Conservation (phyloP, 2,797 vertebrate species). For the Toxotes lorentzi region DNA sequence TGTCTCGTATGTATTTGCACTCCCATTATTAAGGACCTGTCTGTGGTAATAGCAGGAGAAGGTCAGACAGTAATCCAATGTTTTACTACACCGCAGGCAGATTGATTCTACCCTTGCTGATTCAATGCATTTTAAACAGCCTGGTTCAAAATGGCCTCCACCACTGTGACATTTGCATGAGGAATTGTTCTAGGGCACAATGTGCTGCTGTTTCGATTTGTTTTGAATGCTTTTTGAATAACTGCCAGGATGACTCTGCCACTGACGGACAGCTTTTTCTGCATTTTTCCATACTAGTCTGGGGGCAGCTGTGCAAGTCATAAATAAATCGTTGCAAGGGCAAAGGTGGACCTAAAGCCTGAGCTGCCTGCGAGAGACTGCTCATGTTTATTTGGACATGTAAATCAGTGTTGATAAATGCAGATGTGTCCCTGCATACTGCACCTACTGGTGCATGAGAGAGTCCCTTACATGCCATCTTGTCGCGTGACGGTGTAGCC, state of each 20-base stretch:
- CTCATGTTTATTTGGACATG: slow-evolving; percentile 46
- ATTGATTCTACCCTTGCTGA: slow-evolving; percentile 81
- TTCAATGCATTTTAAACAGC: slow-evolving; percentile 86
- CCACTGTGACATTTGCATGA: slow-evolving; percentile 80
- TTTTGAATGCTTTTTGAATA: slow-evolving; percentile 57
- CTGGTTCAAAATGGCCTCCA: slow-evolving; percentile 76
- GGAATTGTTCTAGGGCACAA: slow-evolving; percentile 73
- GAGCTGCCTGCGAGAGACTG: neutral
- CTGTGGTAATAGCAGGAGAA: slow-evolving; percentile 75
- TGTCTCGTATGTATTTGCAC: slow-evolving; percentile 67
- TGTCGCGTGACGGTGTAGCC: slow-evolving; percentile 96
- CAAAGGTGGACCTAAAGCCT: slow-evolving; percentile 30
- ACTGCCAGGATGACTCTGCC: slow-evolving; percentile 53
- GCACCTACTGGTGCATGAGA: slow-evolving; percentile 5
- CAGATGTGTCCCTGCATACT: neutral
- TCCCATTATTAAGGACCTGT: slow-evolving; percentile 63
- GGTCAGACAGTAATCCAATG: slow-evolving; percentile 82
- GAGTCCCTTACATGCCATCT: slow-evolving; percentile 95
- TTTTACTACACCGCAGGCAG: slow-evolving; percentile 79
- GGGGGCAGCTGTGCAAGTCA: slow-evolving; percentile 9
- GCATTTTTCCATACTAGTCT: slow-evolving; percentile 22
- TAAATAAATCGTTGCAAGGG: slow-evolving; percentile 19
- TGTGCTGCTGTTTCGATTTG: slow-evolving; percentile 68
- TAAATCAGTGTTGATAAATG: slow-evolving; percentile 35
- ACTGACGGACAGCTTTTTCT: slow-evolving; percentile 31